Base-by-base conservation (phyloP, 2,797 vertebrate species). In the Alosa sapidissima region DNA sequence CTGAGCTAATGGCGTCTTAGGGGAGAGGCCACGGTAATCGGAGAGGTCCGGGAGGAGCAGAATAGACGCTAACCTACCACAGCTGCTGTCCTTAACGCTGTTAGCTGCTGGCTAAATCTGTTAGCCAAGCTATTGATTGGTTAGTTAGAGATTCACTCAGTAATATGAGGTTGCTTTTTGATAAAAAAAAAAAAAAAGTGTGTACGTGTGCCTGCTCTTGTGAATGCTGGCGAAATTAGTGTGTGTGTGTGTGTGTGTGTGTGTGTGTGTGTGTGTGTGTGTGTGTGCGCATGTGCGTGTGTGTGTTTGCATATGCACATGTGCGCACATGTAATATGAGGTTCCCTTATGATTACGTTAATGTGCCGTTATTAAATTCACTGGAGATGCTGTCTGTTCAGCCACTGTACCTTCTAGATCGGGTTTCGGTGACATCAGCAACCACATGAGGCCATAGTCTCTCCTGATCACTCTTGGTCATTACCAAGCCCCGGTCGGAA, bases 311-410 rank as follows among this genome's bases (percentile, higher is more conserved):
- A 24, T 14, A 78, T 83, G 81, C 58, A 62, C 58, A 81, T 33
- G 84, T 84, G 89, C 60, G 88, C 45, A 33, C 81, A 82, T 89
- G 95, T 95, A 96, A 96, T 93, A 93, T 93, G 94, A 96, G 94
- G 93, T 92, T 96, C 93, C 94, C 94, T 92, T 91, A 93, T 96
- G 94, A 95, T 95, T 94, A 93, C 94, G 95, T 96, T 96, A 95
- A 95, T 94, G 92, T 93, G 92, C 93, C 92, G 93, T 93, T 91
- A 89, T 89, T 91, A 93, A 92, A 93, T 91, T 88, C 94, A 93
- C 94, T 93, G 83, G 95, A 94, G 94, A 94, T 90, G 92, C 93
- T 93, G 93, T 94, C 94, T 94, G 94, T 94, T 62, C 58, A 62
- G 58, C 7, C 95, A 93, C 91, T 90, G 87, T 89, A 89, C 93